Conservation (phyloP, 2,888 invertebrate genomes). For the Orthonychiurus folsomi region DNA sequence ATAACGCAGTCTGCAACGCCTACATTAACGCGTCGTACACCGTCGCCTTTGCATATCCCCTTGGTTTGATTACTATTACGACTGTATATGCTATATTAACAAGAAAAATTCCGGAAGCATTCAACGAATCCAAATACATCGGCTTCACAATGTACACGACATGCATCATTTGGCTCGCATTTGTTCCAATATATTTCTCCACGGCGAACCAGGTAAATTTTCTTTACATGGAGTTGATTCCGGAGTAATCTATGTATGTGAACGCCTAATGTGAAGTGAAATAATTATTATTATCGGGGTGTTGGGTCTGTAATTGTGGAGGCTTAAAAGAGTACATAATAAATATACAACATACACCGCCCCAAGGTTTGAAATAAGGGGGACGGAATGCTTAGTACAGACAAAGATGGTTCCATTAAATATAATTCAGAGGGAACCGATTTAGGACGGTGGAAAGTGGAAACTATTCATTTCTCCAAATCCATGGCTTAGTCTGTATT, state of each 20-base stretch:
- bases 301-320: too few relatives aligned
- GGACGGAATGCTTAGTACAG: neutral
- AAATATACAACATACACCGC: too few relatives aligned
- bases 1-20: too few relatives aligned
- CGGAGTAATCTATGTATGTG: neutral
- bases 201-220: slow-evolving; percentile 59
- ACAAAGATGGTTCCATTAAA: slow-evolving; percentile 1
- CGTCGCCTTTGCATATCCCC: slow-evolving; percentile 53
- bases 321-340: too few relatives aligned
- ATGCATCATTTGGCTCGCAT: slow-evolving; percentile 95
- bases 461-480: neutral
- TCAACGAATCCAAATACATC: slow-evolving; percentile 96
- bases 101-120: slow-evolving; percentile 94
- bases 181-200: slow-evolving; percentile 93
- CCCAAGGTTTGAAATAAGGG: too few relatives aligned
- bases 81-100: slow-evolving; percentile 93
- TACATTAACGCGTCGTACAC: slow-evolving; percentile 88
- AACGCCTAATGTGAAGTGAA: neutral
- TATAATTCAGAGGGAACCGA: neutral
- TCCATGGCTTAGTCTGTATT: neutral
- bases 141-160: slow-evolving; percentile 99
- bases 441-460: neutral
- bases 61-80: slow-evolving; percentile 55
- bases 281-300: neutral
- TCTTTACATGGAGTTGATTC: neutral